These are phyloP conservation scores for Amazona finschi DNA, from an alignment of 2,797 vertebrate species.

Conservation along the genomic window DNA sequence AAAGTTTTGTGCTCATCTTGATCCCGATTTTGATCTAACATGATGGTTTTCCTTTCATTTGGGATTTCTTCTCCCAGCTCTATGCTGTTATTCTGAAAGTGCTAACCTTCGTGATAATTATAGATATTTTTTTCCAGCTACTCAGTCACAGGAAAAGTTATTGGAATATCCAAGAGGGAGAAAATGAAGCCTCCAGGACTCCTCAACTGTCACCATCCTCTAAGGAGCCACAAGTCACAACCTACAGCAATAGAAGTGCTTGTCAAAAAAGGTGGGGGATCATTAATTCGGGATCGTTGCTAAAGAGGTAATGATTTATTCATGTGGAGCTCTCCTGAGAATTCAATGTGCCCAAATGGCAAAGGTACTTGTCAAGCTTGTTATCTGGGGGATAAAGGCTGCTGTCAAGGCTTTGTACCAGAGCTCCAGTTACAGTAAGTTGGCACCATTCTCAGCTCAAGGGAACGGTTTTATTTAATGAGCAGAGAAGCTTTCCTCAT, in stretches of 20 bases:
- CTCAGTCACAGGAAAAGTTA: neutral
- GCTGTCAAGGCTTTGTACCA: neutral
- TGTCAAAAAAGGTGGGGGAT: neutral
- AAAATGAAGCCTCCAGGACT: neutral
- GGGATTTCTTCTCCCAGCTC: neutral
- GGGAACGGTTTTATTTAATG: neutral
- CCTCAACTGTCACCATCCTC: neutral
- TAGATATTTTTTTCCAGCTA: neutral
- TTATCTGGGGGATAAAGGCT: neutral
- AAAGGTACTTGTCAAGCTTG: neutral
- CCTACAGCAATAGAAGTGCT: neutral
- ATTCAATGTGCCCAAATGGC: neutral
- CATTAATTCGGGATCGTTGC: neutral
- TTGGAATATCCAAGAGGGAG: neutral
- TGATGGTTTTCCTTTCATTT: neutral
- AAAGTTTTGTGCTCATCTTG: neutral
- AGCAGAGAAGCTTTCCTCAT: neutral
- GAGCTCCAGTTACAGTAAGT: neutral
- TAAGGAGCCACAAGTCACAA: neutral
- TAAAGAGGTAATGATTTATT: slow-evolving; percentile 27
- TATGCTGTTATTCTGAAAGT: neutral
- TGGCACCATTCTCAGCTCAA: neutral
- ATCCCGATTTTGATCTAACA: neutral
- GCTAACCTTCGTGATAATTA: neutral
- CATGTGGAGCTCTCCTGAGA: neutral